A percentile compares a stretch with the other conserved stretches of the same genome.
Evolutionary conservation across 2,888 invertebrate genomes (phyloP).

Genomic region (Stratiomys singularior): DNA sequence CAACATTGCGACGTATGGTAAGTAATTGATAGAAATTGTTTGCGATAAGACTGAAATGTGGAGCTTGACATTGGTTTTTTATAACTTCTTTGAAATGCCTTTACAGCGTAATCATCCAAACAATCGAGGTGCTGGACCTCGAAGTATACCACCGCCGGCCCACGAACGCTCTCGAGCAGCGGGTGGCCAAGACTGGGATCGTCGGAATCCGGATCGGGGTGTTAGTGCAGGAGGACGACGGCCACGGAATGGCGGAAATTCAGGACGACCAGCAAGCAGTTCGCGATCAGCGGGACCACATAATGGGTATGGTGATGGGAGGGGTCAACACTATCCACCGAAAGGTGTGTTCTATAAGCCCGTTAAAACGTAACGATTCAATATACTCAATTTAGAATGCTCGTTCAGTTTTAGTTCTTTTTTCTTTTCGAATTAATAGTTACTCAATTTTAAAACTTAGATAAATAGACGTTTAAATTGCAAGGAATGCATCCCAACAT

Average conservation of each 20-base stretch:
- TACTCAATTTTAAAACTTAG: neutral
- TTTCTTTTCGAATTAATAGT: conserved; percentile 9
- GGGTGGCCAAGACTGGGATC: conserved; percentile 64
- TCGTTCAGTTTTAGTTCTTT: neutral
- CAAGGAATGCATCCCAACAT: neutral
- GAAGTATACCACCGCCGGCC: conserved; percentile 68
- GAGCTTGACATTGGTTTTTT: no score
- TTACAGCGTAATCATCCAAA: conserved; percentile 65
- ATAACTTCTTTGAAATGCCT: conserved; percentile 16
- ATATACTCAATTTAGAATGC: neutral
- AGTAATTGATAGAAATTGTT: conserved; percentile 53
- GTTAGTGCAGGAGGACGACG: conserved; percentile 55
- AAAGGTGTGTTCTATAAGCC: conserved; percentile 70
- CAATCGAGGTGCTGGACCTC: conserved; percentile 63
- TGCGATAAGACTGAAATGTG: no score
- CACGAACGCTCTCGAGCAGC: conserved; percentile 63
- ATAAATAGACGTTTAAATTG: neutral
- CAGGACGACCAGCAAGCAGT: conserved; percentile 63
- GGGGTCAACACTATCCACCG: conserved; percentile 78
- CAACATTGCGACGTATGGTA: conserved; percentile 89
- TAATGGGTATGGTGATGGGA: conserved; percentile 76
- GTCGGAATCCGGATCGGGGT: conserved; percentile 56
- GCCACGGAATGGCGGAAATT: conserved; percentile 54
- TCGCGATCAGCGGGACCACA: conserved; percentile 67
- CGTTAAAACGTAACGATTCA: conserved; percentile 51